Evolutionary conservation across 2,797 vertebrate species (phyloP), one percentile per base, ranked within the genome.

Genomic region (Pangasius macronema): DNA sequence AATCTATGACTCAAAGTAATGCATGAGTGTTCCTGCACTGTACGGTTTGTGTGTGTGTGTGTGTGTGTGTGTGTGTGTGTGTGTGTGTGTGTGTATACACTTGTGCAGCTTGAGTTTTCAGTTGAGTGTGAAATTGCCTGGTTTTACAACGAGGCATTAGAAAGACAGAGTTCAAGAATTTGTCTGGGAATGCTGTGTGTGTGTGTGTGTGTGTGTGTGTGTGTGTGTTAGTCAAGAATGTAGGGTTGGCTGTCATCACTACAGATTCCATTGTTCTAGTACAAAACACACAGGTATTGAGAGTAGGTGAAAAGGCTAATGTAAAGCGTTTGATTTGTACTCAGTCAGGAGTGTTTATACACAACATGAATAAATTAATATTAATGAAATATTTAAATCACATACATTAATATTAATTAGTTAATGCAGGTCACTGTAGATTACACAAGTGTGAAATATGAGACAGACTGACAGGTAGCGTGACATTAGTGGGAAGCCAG

Each of bases 101-200:
- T 16, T 53, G 73, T 53, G n/a, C 30, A 57, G 16, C 53, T 24
- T 76, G 70, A 42, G 8, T 73, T 73, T 53, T 76, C 46, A 9
- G 27, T 3, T 53, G 49, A 76, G 49, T 77, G 46, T 77, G 75
- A 53, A 77, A 77, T 51, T 57, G 53, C 57, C 53, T 59, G 77
- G 27, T 53, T 75, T 76, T 16, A n/a, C 20, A 24, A 24, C 3
- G 5, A 46, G 27, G 49, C 24, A 30, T n/a, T 14, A 53, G 73
- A 76, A 53, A 76, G 27, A 30, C 46, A 76, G 27, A 59, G 53
- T 59, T 80, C 51, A 80, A 36, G 77, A 80, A 80, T 80, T 80
- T 80, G 77, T 80, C 77, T 59, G 77, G 51, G 77, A 80, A 39
- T 80, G 53, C 27, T 36, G 16, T 55, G n/a, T 53, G 49, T 55